Evolutionary conservation across 1,140 invertebrate genomes (phyloP), one percentile per base, ranked within the genome.

Genomic region (Zaprionus davidi): DNA sequence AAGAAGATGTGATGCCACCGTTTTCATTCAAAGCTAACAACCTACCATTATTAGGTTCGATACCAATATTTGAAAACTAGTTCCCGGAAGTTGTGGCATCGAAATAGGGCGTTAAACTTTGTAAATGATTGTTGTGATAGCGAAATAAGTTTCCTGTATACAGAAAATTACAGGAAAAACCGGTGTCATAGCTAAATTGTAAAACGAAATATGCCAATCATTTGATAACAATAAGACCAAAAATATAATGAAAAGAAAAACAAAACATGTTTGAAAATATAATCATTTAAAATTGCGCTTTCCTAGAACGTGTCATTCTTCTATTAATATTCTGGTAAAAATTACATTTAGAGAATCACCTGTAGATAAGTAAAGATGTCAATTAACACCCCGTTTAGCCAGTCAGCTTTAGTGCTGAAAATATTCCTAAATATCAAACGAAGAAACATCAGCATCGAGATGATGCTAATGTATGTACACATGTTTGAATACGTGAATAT

Each of bases 81-180:
- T 46, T 46, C 41, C 41, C 41, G n/a, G n/a, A 46, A 46, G 41
- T 7, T 9, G n/a, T 46, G 7, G 2, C n/a, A 3, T n/a, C 15
- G 2, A 2, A 41, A 41, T 41, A n/a, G 38, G 38, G 0, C 38
- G 6, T 41, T n/a, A 1, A 46, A 46, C n/a, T 46, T n/a, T 46
- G n/a, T 46, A 46, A 46, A 46, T 28, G 11, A 17, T 46, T 24
- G 5, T 7, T 46, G 15, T 64, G 20, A 20, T 49, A 41, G 38
- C 9, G 15, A 12, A 17, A 0, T 49, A 49, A 49, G 49, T 20
- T 65, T 57, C 22, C 38, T 51, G 22, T n/a, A 31, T 12, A 24
- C 5, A 49, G 2, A 4, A 59, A 31, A 34, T 73, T 68, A 55
- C 64, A 60, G 64, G 71, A 56, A 68, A 73, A 73, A 68, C 64